A percentile compares a stretch with the other conserved stretches of the same genome.
Evolutionary conservation across 2,888 invertebrate species (phyloP).

Genomic region (Zootermopsis nevadensis): DNA sequence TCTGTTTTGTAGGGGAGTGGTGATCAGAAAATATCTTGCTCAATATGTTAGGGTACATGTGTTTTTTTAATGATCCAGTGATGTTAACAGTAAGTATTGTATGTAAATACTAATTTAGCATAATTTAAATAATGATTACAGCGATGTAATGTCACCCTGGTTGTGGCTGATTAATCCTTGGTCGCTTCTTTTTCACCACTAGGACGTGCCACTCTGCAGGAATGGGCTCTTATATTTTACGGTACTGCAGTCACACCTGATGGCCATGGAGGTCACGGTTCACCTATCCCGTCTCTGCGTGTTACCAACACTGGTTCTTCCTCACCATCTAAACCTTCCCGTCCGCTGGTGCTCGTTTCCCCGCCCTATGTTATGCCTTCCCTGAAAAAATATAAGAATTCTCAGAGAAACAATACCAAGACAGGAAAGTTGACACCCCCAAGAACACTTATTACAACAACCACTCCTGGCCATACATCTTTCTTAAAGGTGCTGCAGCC

Average conservation of each 20-base stretch:
- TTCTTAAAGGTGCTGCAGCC: neutral
- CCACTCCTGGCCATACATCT: conserved; percentile 11
- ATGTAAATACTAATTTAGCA: no score
- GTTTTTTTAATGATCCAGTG: no score
- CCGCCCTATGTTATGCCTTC: conserved; percentile 57
- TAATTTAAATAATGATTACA: no score
- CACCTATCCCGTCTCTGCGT: conserved; percentile 50
- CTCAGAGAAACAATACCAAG: conserved; percentile 32
- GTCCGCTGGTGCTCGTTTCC: conserved; percentile 55
- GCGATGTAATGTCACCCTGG: no score
- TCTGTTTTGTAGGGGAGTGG: no score
- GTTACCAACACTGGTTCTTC: conserved; percentile 42
- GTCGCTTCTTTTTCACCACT: conserved; percentile 25
- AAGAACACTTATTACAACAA: conserved; percentile 30
- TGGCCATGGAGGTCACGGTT: conserved; percentile 58
- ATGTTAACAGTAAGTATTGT: no score
- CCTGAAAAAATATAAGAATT: neutral
- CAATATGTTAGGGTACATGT: no score
- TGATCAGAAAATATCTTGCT: no score
- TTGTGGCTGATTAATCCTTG: conserved; percentile 23
- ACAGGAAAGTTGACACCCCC: conserved; percentile 16
- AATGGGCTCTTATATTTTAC: conserved; percentile 93
- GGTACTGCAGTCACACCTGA: conserved; percentile 77
- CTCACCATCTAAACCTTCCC: conserved; percentile 50
- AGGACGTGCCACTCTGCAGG: conserved; percentile 88